phyloP scores from a whole-genome alignment of 2,113 vertebrate genomes.

The Carollia perspicillata region DNA sequence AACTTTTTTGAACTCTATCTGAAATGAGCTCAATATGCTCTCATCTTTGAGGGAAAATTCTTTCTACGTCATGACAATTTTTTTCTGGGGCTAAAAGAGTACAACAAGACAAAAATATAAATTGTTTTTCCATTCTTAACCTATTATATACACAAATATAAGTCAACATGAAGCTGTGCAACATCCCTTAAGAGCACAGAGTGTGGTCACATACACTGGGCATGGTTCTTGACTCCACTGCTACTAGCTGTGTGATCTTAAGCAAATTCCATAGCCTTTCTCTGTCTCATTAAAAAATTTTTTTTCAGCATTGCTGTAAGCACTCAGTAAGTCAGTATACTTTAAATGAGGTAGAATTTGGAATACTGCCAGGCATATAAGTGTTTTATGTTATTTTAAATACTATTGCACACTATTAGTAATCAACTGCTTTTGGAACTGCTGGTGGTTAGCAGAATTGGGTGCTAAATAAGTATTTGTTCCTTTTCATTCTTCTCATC shows the following conservation, averaged over 20 bases:
- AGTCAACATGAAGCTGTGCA: background rate
- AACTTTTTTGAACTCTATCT: background rate
- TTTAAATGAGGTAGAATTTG: background rate
- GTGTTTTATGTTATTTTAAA: background rate
- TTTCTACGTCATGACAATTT: background rate
- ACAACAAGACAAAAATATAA: background rate
- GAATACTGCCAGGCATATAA: background rate
- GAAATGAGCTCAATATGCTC: background rate
- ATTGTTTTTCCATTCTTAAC: background rate
- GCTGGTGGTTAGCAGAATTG: background rate
- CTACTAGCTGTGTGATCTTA: background rate
- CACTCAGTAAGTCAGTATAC: background rate
- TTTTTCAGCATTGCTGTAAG: background rate
- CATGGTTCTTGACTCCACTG: background rate
- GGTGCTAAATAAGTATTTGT: background rate
- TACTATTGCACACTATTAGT: background rate
- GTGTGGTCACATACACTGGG: rapidly evolving
- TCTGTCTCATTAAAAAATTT: background rate
- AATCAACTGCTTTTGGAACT: background rate
- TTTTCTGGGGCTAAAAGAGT: background rate
- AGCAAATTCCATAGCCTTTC: background rate
- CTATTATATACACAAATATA: background rate
- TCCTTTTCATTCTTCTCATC: background rate
- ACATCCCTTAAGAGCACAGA: background rate
- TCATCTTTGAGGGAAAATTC: background rate